Evolutionary conservation across 2,888 invertebrate genomes (phyloP), one percentile per base, ranked within the genome.

Genomic region (Orthonevra nobilis): DNA sequence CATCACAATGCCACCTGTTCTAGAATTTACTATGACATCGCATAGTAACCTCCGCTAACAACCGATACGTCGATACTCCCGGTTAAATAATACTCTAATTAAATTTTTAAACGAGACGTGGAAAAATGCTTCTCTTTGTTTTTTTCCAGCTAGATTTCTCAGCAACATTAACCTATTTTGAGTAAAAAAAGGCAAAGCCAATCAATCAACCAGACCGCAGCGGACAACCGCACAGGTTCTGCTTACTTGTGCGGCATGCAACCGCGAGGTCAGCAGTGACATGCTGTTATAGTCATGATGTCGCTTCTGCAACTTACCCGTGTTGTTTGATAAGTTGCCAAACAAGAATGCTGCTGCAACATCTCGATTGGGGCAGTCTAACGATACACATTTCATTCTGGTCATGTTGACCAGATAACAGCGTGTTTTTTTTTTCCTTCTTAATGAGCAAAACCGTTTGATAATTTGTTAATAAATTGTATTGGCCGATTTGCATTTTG

Each of bases 321-420:
- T 4, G 54, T 61, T 15, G 61, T 36, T 61, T 66, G 66, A 79
- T 46, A 68, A 73, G 79, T 73, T 68, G 79, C 61, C 66, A 46
- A 61, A 68, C 79, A 61, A 73, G 79, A 73, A 77, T 72, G 72
- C 58, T 72, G 58, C 66, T 61, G 73, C 66, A 79, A 68, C 66
- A 72, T 64, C 20, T 42, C 30, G 23, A 56, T 42, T 56, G 56
- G 10, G n/a, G 19, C 61, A 38, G 52, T 20, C 60, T n/a, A 15
- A 7, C 10, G 74, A 70, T 70, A 75, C 48, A 56, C 34, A 70
- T 75, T 64, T 69, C 23, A 42, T 70, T 75, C 70, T 75, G 38
- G 19, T 12, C 10, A 15, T 19, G 44, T 66, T n/a, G 10, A 38
- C 4, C 28, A 42, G 56, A 48, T 58, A 26, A 9, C 26, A 58